Percentiles rank a stretch among this genome's conserved stretches.
Evolutionary conservation across 2,888 invertebrate genomes (phyloP).

Genomic region (Caenorhabditis wallacei): DNA sequence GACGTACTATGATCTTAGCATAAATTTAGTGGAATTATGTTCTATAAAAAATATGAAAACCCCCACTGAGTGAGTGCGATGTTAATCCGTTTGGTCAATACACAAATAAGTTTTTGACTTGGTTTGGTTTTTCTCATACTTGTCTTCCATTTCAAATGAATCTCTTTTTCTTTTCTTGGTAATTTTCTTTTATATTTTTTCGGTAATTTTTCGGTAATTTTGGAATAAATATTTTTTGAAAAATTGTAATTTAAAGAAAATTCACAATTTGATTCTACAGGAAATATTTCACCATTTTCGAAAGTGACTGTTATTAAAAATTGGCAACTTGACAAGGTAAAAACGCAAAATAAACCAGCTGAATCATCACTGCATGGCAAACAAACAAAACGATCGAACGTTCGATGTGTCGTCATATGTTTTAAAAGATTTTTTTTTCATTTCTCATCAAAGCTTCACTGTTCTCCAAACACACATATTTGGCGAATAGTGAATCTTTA

Average conservation of each 20-base stretch:
- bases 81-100: constrained; percentile 42
- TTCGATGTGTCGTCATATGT: neutral
- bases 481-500: constrained; percentile 29
- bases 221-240: constrained; percentile 3
- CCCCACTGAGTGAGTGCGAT: constrained; percentile 6
- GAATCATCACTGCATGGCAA: constrained; percentile 30
- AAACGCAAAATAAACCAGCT: constrained; percentile 18
- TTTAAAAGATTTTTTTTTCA: neutral
- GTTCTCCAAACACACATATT: neutral
- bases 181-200: neutral
- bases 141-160: constrained; percentile 23
- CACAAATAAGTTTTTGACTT: constrained; percentile 16
- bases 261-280: neutral
- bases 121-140: constrained; percentile 31
- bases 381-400: constrained; percentile 4
- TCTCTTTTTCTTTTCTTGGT: neutral
- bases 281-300: too few species aligned
- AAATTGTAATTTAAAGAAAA: neutral
- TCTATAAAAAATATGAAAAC: neutral
- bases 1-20: neutral
- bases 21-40: neutral
- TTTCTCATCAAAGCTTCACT: neutral
- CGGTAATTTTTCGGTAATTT: neutral
- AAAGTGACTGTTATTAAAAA: too few species aligned
- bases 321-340: neutral